phyloP scores from a whole-genome alignment of 2,888 invertebrate genomes.

The Dasypogon diadema region DNA sequence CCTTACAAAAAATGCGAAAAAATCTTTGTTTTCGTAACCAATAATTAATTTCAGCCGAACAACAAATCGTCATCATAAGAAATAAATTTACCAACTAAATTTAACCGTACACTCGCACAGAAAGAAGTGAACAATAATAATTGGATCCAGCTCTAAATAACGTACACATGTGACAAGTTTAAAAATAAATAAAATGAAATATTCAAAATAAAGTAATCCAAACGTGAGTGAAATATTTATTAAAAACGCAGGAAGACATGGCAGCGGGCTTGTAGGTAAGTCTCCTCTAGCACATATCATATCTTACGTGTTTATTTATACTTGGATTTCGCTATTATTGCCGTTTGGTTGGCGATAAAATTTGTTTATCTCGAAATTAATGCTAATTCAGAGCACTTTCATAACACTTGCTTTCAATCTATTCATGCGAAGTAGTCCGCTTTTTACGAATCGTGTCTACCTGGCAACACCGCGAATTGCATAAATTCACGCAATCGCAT shows the following conservation, averaged over 20 bases:
- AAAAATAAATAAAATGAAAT: slow-evolving; percentile 49
- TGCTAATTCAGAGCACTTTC: slow-evolving; percentile 20
- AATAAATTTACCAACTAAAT: background rate
- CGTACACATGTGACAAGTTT: slow-evolving; percentile 12
- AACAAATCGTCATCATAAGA: slow-evolving; percentile 8
- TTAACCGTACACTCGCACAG: background rate
- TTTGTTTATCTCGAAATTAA: slow-evolving; percentile 22
- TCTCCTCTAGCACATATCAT: background rate
- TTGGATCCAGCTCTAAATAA: slow-evolving; percentile 15
- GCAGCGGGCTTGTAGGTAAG: background rate
- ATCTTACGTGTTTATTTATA: slow-evolving; percentile 42
- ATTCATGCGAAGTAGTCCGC: background rate
- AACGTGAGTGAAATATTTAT: slow-evolving; percentile 1
- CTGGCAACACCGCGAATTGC: slow-evolving; percentile 43
- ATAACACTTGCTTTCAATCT: background rate
- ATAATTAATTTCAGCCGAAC: slow-evolving; percentile 22
- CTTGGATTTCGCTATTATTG: slow-evolving; percentile 25
- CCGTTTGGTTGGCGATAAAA: slow-evolving; percentile 10
- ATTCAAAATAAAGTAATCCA: slow-evolving; percentile 34
- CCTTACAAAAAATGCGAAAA: background rate
- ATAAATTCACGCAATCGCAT: slow-evolving; percentile 46
- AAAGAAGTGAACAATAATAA: slow-evolving; percentile 6
- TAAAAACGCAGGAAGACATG: slow-evolving; percentile 11
- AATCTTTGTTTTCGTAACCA: background rate
- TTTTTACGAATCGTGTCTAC: background rate